Evolutionary conservation across 2,888 invertebrate species (phyloP).

Genomic region (Drosophila emarginata): DNA sequence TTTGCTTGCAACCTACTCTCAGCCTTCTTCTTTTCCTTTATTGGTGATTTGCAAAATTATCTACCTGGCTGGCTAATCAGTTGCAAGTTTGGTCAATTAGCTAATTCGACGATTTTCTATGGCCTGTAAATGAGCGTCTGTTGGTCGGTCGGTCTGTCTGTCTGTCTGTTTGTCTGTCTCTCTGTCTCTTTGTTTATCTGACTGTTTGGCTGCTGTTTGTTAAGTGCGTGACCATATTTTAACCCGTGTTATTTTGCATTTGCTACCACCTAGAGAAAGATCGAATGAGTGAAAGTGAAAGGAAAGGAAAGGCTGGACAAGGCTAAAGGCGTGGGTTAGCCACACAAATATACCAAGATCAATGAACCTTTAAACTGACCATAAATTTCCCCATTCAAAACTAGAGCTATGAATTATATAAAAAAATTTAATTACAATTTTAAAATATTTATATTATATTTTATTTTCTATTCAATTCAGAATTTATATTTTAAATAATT

Average conservation of each 20-base stretch:
- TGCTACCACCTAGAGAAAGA: not conserved
- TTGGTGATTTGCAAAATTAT: constrained; percentile 55
- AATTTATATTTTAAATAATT: too few species aligned
- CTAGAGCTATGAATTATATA: too few species aligned
- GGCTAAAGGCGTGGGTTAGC: constrained; percentile 2
- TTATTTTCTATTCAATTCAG: too few species aligned
- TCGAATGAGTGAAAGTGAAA: constrained; percentile 39
- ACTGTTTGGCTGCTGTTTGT: constrained; percentile 32
- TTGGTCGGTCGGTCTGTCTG: constrained; percentile 16
- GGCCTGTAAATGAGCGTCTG: constrained; percentile 22
- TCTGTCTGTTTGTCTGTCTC: constrained; percentile 23
- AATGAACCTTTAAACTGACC: not conserved
- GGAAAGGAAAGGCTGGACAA: not conserved
- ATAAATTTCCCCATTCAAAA: not conserved
- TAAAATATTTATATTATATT: too few species aligned
- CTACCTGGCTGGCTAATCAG: constrained; percentile 46
- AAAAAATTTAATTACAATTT: too few species aligned
- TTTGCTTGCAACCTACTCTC: constrained; percentile 16
- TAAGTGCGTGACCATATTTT: constrained; percentile 33
- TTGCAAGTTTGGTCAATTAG: constrained; percentile 22
- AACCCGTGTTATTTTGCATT: constrained; percentile 7
- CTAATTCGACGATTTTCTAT: constrained; percentile 41
- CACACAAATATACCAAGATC: not conserved
- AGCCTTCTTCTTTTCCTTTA: constrained; percentile 16
- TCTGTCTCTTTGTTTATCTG: constrained; percentile 27